These are phyloP conservation scores for Menidia beryllina DNA, from an alignment of 2,113 vertebrate genomes.

Conservation along the genomic window DNA sequence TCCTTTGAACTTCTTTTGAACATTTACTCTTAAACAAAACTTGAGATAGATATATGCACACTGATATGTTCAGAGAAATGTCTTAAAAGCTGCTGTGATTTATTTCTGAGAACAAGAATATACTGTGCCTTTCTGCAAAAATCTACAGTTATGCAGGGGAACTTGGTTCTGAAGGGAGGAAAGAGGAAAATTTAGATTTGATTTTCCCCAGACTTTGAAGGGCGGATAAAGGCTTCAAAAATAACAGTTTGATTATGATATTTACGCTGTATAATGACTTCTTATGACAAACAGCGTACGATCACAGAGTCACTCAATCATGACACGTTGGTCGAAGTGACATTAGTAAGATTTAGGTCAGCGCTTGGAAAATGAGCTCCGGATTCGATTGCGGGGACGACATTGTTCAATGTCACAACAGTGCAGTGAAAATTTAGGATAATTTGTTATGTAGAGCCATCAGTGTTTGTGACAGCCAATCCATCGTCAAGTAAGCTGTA, in stretches of 20 bases:
- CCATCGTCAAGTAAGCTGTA: constrained; percentile 74
- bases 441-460: constrained; percentile 76
- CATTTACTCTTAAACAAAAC: constrained; percentile 21
- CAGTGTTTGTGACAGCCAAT: constrained; percentile 76
- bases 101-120: constrained; percentile 4
- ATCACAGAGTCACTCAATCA: constrained; percentile 71
- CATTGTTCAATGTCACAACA: constrained; percentile 81
- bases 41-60: constrained; percentile 17
- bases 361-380: constrained; percentile 69
- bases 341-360: constrained; percentile 77
- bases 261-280: constrained; percentile 71
- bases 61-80: constrained; percentile 18
- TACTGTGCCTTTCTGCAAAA: constrained; percentile 23
- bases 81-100: neutral
- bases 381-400: constrained; percentile 70
- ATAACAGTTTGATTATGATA: constrained; percentile 76
- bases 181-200: constrained; percentile 44
- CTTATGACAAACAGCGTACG: constrained; percentile 67
- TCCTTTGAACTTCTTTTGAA: neutral
- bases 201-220: constrained; percentile 49
- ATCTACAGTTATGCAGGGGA: constrained; percentile 2
- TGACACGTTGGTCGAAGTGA: constrained; percentile 69
- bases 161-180: constrained; percentile 36
- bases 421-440: constrained; percentile 71
- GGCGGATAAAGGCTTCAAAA: constrained; percentile 56